These are phyloP conservation scores for Heliangelus exortis DNA, from an alignment of 2,797 vertebrate genomes.

Conservation along the genomic window DNA sequence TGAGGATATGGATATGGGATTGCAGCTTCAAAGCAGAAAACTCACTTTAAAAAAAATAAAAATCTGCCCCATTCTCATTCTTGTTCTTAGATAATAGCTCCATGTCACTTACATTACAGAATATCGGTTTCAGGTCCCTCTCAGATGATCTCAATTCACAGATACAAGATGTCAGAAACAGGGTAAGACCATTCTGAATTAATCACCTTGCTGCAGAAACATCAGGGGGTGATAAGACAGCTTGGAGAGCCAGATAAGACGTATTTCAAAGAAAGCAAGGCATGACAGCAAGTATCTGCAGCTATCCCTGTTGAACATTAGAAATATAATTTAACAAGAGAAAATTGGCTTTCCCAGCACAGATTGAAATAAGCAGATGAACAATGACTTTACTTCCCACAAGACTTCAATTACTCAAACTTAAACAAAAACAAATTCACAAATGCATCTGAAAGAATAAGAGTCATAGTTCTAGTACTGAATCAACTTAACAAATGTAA, in stretches of 20 bases:
- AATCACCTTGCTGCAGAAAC: slow-evolving; percentile 31
- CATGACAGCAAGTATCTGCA: slow-evolving; percentile 61
- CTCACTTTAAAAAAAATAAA: neutral
- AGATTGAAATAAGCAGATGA: slow-evolving; percentile 71
- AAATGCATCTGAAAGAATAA: slow-evolving; percentile 32
- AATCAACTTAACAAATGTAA: slow-evolving; percentile 58
- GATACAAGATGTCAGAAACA: slow-evolving; percentile 5
- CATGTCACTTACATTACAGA: neutral
- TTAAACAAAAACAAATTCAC: slow-evolving; percentile 64
- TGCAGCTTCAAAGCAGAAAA: neutral
- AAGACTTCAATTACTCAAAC: slow-evolving; percentile 69
- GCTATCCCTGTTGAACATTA: slow-evolving; percentile 60
- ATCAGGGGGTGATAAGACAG: slow-evolving; percentile 14
- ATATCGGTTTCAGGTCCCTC: neutral
- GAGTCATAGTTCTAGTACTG: slow-evolving; percentile 61
- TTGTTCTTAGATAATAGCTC: neutral
- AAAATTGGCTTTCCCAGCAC: slow-evolving; percentile 68
- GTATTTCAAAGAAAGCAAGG: slow-evolving; percentile 58
- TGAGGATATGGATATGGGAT: neutral
- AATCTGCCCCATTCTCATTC: neutral
- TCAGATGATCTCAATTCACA: neutral
- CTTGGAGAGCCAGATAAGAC: slow-evolving; percentile 35
- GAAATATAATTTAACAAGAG: slow-evolving; percentile 69
- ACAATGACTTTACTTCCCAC: slow-evolving; percentile 71
- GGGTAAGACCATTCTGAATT: neutral